These are phyloP conservation scores for Paraescarpia echinospica DNA, from an alignment of 1,140 invertebrate species.

Conservation along the genomic window DNA sequence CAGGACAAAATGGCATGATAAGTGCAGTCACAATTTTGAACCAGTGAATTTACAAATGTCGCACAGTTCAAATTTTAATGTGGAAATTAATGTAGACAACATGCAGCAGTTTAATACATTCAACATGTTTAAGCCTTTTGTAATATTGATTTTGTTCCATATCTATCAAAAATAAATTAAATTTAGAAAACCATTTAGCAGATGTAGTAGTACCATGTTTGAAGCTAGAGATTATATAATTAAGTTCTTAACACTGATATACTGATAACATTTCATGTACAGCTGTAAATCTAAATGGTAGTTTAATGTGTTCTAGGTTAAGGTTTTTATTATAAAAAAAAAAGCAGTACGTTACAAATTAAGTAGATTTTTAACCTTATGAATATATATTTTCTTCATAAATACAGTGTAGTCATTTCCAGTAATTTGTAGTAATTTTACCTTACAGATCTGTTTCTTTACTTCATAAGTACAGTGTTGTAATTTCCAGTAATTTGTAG, in stretches of 20 bases:
- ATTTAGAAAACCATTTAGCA: neutral
- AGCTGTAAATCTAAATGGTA: neutral
- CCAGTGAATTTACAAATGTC: neutral
- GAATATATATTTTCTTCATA: neutral
- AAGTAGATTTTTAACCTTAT: neutral
- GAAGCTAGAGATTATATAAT: neutral
- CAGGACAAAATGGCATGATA: neutral
- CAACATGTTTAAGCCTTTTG: neutral
- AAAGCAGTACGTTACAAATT: neutral
- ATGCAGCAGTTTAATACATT: neutral
- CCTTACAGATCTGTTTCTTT: neutral
- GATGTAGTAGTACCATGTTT: neutral
- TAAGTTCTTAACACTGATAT: neutral
- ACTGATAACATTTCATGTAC: neutral
- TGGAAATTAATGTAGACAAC: neutral
- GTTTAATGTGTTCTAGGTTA: neutral
- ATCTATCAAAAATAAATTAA: neutral
- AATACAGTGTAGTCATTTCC: neutral
- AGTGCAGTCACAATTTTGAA: neutral
- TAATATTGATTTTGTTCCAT: neutral
- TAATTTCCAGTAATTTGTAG: neutral
- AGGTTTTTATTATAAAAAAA: neutral
- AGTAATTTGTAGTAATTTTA: neutral
- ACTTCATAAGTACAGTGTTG: neutral
- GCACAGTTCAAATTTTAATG: neutral